Evolutionary conservation across 2,888 invertebrate species (phyloP).

Genomic region (Dynastes maya): DNA sequence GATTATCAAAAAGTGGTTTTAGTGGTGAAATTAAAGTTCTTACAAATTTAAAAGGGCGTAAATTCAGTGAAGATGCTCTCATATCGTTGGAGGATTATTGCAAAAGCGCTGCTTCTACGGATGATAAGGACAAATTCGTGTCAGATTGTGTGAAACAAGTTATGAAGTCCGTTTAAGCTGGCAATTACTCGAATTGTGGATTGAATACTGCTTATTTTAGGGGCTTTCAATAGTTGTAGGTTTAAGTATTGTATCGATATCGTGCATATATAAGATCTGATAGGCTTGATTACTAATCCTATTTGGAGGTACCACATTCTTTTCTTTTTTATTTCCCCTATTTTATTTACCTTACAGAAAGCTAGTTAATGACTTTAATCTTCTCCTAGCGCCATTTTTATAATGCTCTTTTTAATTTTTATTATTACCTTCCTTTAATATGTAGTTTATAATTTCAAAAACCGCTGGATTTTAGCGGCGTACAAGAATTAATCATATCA

Average conservation of each 20-base stretch:
- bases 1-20: constrained; percentile 75
- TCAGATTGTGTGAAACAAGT: constrained; percentile 78
- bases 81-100: constrained; percentile 72
- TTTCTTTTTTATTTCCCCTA: constrained; percentile 17
- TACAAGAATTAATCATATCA: constrained; percentile 69
- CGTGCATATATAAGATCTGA: constrained; percentile 22
- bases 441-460: constrained; percentile 50
- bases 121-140: constrained; percentile 73
- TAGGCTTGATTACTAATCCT: constrained; percentile 1
- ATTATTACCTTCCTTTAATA: neutral
- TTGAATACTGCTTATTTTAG: neutral
- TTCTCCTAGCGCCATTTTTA: constrained; percentile 54
- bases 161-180: constrained; percentile 63
- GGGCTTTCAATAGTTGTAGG: constrained; percentile 27
- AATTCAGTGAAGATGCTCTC: constrained; percentile 78
- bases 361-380: constrained; percentile 13
- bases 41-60: constrained; percentile 78
- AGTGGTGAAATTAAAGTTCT: constrained; percentile 77
- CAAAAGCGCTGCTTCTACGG: constrained; percentile 62
- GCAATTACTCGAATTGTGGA: too few species aligned
- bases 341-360: neutral
- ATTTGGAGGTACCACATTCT: neutral
- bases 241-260: constrained; percentile 10
- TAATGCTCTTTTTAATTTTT: constrained; percentile 39
- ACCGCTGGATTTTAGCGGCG: constrained; percentile 59